Evolutionary conservation across 1,140 invertebrate genomes (phyloP).

Genomic region (Cotesia glomerata): DNA sequence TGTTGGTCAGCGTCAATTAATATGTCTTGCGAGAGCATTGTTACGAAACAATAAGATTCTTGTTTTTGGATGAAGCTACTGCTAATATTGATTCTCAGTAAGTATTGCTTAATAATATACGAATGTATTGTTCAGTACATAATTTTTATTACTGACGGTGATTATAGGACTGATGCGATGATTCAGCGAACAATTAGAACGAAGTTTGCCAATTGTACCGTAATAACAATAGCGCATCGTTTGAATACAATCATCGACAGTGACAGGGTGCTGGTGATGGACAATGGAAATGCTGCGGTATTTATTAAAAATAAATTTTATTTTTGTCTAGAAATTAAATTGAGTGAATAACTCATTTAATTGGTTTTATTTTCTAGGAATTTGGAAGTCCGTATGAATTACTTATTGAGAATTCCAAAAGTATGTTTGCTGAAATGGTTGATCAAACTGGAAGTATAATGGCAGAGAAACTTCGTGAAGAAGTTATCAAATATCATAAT

Average conservation of each 20-base stretch:
- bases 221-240: constrained; percentile 74
- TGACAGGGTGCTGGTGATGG: constrained; percentile 67
- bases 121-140: neutral
- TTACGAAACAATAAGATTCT: constrained; percentile 77
- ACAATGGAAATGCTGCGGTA: constrained; percentile 59
- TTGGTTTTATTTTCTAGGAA: constrained; percentile 59
- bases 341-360: constrained; percentile 40
- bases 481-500: neutral
- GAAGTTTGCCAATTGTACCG: constrained; percentile 68
- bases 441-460: constrained; percentile 63
- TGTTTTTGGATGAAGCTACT: constrained; percentile 74
- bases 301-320: constrained; percentile 32
- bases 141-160: neutral
- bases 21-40: constrained; percentile 84
- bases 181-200: constrained; percentile 66
- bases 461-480: constrained; percentile 46
- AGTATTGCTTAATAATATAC: constrained; percentile 62
- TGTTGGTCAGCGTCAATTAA: constrained; percentile 83
- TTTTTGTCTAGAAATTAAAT: neutral
- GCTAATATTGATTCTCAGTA: constrained; percentile 76
- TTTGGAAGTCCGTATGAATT: constrained; percentile 74
- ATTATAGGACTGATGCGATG: constrained; percentile 64
- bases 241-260: constrained; percentile 74
- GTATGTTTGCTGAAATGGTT: constrained; percentile 64
- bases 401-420: constrained; percentile 62